Evolutionary conservation across 2,797 vertebrate genomes (phyloP), one percentile per base, ranked within the genome.

Genomic region (Aphelocoma californica): DNA sequence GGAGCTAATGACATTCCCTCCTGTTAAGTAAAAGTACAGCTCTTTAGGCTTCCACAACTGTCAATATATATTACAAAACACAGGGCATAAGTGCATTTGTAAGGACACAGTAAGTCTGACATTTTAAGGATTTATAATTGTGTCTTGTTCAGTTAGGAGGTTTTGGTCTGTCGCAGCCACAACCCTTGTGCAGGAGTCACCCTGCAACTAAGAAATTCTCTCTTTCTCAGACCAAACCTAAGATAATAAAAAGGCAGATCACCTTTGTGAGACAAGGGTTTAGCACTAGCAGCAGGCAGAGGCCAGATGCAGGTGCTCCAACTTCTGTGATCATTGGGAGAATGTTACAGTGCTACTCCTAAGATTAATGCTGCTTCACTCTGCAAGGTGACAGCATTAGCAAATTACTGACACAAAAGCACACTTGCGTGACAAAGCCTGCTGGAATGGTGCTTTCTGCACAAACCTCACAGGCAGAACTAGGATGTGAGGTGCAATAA

Each of bases 321-420:
- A 28, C 54, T 87, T 71, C 74, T 47, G 38, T 34, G 48, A 81
- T 69, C 53, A 50, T 67, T 61, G 71, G 57, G 54, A 57, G 50
- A 93, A 50, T 25, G 28, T 66, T 81, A 54, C 72, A 2, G 2
- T 71, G 53, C 56, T 44, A 2, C n/a, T 57, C 57, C 57, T 29
- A 80, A 85, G 84, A 94, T 85, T 92, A 95, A 95, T 92, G 61
- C n/a, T 85, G 69, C 42, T 85, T 57, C 61, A 34, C 81, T 82
- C 78, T 81, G 60, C 67, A 78, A 88, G 81, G 84, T 51, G 81
- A 71, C 57, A 87, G 53, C 7, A 2, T 74, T 91, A 82, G 78
- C 57, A 64, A 93, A 91, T 91, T 71, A 83, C 72, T 54, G 86
- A 87, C 84, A 92, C 54, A 87, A 80, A 95, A 80, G 71, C 2